Base-by-base conservation (phyloP, 1,140 invertebrate genomes). In the Araneus ventricosus region DNA sequence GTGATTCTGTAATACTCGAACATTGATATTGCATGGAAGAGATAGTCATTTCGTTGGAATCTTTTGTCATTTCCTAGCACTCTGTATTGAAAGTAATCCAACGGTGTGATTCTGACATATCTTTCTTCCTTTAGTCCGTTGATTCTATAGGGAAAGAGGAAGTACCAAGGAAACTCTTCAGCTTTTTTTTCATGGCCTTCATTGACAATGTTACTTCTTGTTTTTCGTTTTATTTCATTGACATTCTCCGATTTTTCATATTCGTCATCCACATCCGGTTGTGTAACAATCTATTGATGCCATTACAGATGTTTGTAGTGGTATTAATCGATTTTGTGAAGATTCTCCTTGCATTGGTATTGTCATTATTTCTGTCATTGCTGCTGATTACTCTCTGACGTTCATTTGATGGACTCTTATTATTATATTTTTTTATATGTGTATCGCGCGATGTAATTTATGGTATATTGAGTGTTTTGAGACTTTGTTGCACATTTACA, bases 91-190 rank as follows among this genome's bases (percentile, higher is more conserved):
- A 87, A 96, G 93, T 96, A 95, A 88, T 95, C 95, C 27, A 96
- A 94, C n/a, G 95, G 92, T 59, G 94, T 95, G 63, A 95, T 95
- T 95, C 95, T 91, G 95, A 94, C 0, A 96, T 94, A 37, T 95
- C 95, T n/a, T n/a, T n/a, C n/a, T n/a, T n/a, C n/a, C n/a, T n/a
- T n/a, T n/a, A n/a, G n/a, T n/a, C n/a, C n/a, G 93, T 95, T 95
- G 39, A 86, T 94, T 0, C 95, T 95, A 94, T 95, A 94, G 17
- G 95, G 95, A 94, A 95, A 95, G 8, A 95, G 92, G 86, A 94
- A 89, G 79, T 89, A 95, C 94, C 95, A 95, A 0, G 95, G 94
- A 85, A 95, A 95, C 94, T 96, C 95, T 95, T 96, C 95, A 41
- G 70, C 89, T 93, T 75, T 93, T 39, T 63, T 30, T 61, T 93